phyloP scores from a whole-genome alignment of 2,797 vertebrate genomes.

The Momotus momota region DNA sequence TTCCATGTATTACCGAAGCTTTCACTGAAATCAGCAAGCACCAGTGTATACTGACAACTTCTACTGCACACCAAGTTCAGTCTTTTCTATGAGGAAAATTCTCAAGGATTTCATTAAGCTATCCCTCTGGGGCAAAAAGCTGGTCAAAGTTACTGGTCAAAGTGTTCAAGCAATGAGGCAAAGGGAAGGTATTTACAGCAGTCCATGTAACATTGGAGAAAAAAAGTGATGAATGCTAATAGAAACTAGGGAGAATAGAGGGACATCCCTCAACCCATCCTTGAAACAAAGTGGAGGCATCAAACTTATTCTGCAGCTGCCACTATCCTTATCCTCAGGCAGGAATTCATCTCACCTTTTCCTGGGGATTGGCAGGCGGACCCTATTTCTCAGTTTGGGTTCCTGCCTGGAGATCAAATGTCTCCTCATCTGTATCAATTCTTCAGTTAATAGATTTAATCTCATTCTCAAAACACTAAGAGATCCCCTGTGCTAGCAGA shows the following conservation, averaged over 20 bases:
- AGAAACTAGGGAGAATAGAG: neutral
- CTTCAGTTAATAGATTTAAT: neutral
- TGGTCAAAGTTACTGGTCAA: neutral
- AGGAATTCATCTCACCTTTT: neutral
- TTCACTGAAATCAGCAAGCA: neutral
- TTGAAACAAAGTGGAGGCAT: neutral
- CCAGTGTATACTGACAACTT: neutral
- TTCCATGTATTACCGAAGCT: neutral
- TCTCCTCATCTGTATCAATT: neutral
- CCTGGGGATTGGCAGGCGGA: neutral
- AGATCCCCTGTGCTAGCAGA: neutral
- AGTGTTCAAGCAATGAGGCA: neutral
- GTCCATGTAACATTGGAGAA: fast-evolving
- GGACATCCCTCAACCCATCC: neutral
- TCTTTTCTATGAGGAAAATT: neutral
- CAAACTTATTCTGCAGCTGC: neutral
- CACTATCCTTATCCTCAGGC: neutral
- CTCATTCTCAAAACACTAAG: neutral
- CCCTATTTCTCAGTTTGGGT: neutral
- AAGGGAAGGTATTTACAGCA: neutral
- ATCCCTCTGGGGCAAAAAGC: neutral
- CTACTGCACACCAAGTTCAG: neutral
- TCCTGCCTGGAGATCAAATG: neutral
- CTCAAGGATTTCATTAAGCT: neutral
- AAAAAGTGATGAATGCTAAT: neutral